Evolutionary conservation across 2,113 vertebrate species (phyloP).

Genomic region (Prionailurus viverrinus): DNA sequence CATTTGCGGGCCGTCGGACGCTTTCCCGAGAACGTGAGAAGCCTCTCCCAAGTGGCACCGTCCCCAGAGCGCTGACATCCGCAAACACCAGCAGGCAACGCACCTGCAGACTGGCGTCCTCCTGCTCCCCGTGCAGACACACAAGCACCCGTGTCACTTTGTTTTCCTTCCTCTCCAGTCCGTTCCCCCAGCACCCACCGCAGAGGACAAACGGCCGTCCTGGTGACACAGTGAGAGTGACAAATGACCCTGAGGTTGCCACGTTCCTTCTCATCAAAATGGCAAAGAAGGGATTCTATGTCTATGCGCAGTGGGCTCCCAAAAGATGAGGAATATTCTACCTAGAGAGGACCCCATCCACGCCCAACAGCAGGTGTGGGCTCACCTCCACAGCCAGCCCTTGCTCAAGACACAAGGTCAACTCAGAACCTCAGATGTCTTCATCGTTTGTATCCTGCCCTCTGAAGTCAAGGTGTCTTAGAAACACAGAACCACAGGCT

Average conservation of each 20-base stretch:
- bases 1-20: rapidly evolving
- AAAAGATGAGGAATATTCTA: background rate
- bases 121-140: rapidly evolving
- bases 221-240: rapidly evolving
- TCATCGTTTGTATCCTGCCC: background rate
- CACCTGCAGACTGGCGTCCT: rapidly evolving
- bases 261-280: background rate
- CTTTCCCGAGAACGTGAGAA: rapidly evolving
- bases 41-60: rapidly evolving
- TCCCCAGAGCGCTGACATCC: rapidly evolving
- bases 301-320: background rate
- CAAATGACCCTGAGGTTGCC: background rate
- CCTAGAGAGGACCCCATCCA: background rate
- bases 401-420: background rate
- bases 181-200: background rate
- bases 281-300: background rate
- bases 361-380: background rate
- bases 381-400: background rate
- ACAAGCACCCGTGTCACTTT: rapidly evolving
- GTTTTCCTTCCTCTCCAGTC: background rate
- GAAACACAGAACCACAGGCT: background rate
- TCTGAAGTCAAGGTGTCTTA: background rate
- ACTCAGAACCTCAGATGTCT: rapidly evolving
- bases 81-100: too few species aligned
- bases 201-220: too few species aligned